A percentile compares a stretch with the other conserved stretches of the same genome.
These are phyloP conservation scores for Hybos culiciformis DNA, from an alignment of 2,888 invertebrate genomes.

Conservation along the genomic window DNA sequence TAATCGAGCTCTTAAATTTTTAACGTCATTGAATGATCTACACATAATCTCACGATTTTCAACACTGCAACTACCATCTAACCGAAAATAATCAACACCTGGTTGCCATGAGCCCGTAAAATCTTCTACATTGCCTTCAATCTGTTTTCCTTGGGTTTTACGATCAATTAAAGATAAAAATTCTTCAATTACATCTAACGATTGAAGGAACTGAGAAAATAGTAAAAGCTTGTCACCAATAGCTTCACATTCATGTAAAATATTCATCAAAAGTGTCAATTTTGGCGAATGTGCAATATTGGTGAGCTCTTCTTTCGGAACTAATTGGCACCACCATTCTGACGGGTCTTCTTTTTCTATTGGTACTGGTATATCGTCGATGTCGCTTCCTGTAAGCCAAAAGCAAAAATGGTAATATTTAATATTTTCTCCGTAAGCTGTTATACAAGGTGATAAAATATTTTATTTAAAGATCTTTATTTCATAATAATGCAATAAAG, in stretches of 20 bases:
- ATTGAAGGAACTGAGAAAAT: conserved; percentile 91
- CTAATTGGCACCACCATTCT: conserved; percentile 76
- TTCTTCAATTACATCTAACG: conserved; percentile 84
- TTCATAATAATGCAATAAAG: no score
- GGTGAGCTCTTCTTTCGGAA: conserved; percentile 63
- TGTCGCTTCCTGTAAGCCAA: no score
- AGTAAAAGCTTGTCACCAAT: conserved; percentile 95
- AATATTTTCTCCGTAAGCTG: no score
- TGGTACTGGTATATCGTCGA: conserved; percentile 23
- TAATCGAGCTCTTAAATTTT: conserved; percentile 66
- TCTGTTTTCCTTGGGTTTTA: conserved; percentile 46
- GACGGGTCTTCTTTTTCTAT: conserved; percentile 38
- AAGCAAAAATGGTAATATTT: no score
- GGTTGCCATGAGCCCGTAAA: conserved; percentile 56
- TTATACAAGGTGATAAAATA: no score
- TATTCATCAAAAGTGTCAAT: conserved; percentile 58
- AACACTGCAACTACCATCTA: conserved; percentile 85
- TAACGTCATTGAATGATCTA: conserved; percentile 72
- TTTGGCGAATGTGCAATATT: conserved; percentile 44
- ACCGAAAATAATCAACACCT: conserved; percentile 73
- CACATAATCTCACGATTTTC: conserved; percentile 76
- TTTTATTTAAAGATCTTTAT: no score
- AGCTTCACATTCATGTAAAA: conserved; percentile 79
- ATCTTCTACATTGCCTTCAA: conserved; percentile 29
- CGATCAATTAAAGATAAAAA: conserved; percentile 70